These are phyloP conservation scores for Ailuropoda melanoleuca DNA, from an alignment of 2,113 vertebrate genomes.

Conservation along the genomic window DNA sequence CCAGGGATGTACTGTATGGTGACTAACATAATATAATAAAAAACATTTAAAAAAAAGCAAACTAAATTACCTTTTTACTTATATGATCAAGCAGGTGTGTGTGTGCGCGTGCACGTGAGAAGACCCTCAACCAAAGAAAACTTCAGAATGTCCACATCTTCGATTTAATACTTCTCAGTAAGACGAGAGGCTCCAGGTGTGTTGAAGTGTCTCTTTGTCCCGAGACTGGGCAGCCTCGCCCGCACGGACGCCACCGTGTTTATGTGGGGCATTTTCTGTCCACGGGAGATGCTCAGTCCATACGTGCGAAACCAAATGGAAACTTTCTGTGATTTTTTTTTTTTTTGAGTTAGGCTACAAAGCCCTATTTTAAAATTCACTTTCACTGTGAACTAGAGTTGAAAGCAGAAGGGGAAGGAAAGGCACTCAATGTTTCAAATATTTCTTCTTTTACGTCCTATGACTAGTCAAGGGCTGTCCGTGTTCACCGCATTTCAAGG, in stretches of 20 bases:
- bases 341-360: not conserved
- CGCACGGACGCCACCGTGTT: fast-evolving
- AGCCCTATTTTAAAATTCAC: not conserved
- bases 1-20: too few species aligned
- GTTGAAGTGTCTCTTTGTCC: not conserved
- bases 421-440: not conserved
- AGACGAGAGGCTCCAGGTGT: fast-evolving
- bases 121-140: not conserved
- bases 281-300: fast-evolving
- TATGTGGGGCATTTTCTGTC: fast-evolving
- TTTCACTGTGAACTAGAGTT: not conserved
- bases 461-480: not conserved
- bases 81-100: not conserved
- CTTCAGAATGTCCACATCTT: not conserved
- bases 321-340: not conserved
- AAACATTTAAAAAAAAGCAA: too few species aligned
- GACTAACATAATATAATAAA: too few species aligned
- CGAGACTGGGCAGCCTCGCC: fast-evolving
- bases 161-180: not conserved
- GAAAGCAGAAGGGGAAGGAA: not conserved
- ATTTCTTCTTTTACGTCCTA: not conserved
- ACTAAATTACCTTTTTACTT: not conserved
- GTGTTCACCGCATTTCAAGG: not conserved
- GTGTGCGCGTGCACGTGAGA: not conserved
- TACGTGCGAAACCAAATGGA: not conserved